These are phyloP conservation scores for Eulacestoma nigropectus DNA, from an alignment of 2,113 vertebrate species.

Conservation along the genomic window DNA sequence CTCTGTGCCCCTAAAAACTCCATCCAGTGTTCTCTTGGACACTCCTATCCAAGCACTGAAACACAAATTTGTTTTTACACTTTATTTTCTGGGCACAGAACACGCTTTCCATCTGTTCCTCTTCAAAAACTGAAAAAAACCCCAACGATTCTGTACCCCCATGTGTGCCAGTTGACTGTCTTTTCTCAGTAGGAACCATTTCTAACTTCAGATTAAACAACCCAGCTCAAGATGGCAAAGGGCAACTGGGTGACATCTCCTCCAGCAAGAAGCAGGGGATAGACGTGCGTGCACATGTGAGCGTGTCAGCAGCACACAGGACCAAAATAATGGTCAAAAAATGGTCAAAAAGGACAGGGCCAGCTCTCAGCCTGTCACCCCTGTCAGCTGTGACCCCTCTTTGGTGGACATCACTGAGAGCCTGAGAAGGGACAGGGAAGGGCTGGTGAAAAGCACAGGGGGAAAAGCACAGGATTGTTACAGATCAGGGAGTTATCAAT, in stretches of 20 bases:
- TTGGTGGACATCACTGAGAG: neutral
- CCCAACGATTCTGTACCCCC: neutral
- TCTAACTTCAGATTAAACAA: neutral
- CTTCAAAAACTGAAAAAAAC: neutral
- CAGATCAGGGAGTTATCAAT: neutral
- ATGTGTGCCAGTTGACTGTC: neutral
- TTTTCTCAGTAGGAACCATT: neutral
- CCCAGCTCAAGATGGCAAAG: neutral
- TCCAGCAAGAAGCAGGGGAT: neutral
- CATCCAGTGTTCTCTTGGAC: neutral
- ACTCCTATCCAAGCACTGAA: neutral
- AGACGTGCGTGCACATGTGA: accelerated
- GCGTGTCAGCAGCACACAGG: neutral
- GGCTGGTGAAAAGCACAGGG: neutral
- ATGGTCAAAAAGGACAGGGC: neutral
- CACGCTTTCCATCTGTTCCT: neutral
- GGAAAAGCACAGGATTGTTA: neutral
- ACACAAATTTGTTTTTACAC: neutral
- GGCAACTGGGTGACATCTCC: neutral
- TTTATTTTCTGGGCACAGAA: neutral
- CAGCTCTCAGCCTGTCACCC: neutral
- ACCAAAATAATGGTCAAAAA: neutral
- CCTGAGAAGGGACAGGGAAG: neutral
- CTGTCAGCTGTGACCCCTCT: neutral
- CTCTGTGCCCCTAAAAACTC: neutral